These are phyloP conservation scores for Cerceris ruficornis DNA, from an alignment of 2,888 invertebrate species.

Conservation along the genomic window DNA sequence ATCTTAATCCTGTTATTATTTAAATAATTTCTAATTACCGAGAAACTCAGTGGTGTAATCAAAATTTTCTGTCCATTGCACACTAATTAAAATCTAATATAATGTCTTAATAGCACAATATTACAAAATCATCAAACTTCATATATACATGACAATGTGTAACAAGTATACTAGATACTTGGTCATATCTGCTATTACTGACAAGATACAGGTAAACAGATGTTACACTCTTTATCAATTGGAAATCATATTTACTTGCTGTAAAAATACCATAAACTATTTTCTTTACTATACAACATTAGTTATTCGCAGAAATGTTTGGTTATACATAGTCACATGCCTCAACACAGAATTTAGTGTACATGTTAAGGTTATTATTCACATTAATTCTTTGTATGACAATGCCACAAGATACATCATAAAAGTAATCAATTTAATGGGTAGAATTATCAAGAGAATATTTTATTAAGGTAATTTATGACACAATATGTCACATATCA, in stretches of 20 bases:
- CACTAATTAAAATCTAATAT: too few relatives aligned
- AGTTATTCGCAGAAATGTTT: not conserved
- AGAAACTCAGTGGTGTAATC: too few relatives aligned
- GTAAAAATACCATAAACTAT: not conserved
- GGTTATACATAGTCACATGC: slow-evolving; percentile 1
- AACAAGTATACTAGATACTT: not conserved
- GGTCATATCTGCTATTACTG: not conserved
- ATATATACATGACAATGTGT: not conserved
- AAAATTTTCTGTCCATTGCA: too few relatives aligned
- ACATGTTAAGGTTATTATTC: not conserved
- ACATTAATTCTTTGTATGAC: slow-evolving; percentile 1
- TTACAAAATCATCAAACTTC: not conserved
- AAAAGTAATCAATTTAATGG: slow-evolving; percentile 21
- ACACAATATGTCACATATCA: not conserved
- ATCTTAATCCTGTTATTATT: too few relatives aligned
- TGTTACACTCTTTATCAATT: not conserved
- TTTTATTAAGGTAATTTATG: slow-evolving; percentile 16
- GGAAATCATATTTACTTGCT: not conserved
- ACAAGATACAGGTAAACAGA: not conserved
- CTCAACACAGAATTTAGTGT: not conserved
- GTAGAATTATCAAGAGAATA: slow-evolving; percentile 13
- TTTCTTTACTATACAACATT: not conserved
- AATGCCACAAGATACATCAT: not conserved
- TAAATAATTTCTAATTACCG: too few relatives aligned
- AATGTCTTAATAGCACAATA: too few relatives aligned